A percentile compares a stretch with the other conserved stretches of the same genome.
Conservation (phyloP, 2,888 invertebrate species). For the Vanessa cardui region DNA sequence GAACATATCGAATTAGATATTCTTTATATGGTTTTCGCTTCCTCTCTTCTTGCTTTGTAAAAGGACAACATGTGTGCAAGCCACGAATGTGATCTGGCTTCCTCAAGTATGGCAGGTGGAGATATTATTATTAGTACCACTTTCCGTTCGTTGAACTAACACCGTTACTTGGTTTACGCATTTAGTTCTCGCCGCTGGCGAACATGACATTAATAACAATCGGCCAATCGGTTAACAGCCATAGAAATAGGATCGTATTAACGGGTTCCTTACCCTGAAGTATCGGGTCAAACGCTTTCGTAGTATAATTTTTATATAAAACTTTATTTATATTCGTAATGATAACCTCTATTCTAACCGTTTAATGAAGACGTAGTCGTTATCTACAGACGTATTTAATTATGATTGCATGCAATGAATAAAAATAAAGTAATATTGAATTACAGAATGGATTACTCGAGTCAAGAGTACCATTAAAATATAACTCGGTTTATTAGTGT, state of each 20-base stretch:
- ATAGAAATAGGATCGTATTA: constrained; percentile 52
- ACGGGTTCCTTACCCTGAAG: constrained; percentile 45
- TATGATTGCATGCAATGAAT: too few species aligned
- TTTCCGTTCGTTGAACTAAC: constrained; percentile 78
- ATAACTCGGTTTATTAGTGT: constrained; percentile 3
- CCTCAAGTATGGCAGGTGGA: constrained; percentile 69
- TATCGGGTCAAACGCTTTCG: constrained; percentile 13
- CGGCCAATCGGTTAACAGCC: constrained; percentile 57
- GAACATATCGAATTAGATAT: constrained; percentile 9
- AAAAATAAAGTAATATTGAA: too few species aligned
- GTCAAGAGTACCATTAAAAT: background rate
- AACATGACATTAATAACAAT: constrained; percentile 79
- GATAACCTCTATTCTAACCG: too few species aligned
- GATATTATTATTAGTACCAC: constrained; percentile 75
- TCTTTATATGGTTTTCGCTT: constrained; percentile 37
- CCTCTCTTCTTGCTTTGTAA: constrained; percentile 44
- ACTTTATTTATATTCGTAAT: too few species aligned
- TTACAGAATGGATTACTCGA: background rate
- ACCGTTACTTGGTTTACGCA: constrained; percentile 78
- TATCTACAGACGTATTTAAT: too few species aligned
- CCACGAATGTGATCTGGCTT: constrained; percentile 53
- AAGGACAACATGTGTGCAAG: constrained; percentile 57
- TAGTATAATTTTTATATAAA: background rate
- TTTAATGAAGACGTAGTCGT: too few species aligned
- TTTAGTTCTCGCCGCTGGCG: constrained; percentile 68